Base-by-base conservation (phyloP, 2,113 vertebrate species). In the Erpornis zantholeuca region DNA sequence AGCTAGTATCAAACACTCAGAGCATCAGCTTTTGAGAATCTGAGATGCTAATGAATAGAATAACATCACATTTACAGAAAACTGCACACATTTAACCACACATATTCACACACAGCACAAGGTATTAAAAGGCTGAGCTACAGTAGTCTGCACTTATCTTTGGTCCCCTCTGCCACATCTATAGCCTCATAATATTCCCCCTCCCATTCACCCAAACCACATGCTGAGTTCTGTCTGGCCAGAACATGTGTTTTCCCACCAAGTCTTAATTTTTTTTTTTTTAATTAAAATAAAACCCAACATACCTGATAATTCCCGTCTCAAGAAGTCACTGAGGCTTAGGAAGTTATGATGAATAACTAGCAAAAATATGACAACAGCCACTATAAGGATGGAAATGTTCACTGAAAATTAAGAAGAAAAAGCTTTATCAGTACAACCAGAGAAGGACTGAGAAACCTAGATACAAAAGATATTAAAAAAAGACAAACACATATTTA, bases 341-440 rank as follows among this genome's bases (percentile, higher is more conserved):
- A 99, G 98, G 69, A 99, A 98, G 95, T 99, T 99, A 83, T 98
- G 98, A 75, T 99, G 99, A 85, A 99, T 96, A 94, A 99, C 97
- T 76, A 99, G 97, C 86, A 99, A 96, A 97, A 99, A 99, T 93
- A 99, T 98, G 40, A 98, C 94, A 70, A 98, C 97, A 68, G 98
- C 98, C 90, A 99, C 98, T 76, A 99, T 88, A 50, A 99, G 98
- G 91, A 99, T 98, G 84, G 98, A 69, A 91, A 99, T 98, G 92
- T 99, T 99, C 78, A 99, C 99, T 99, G 98, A 70, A 98, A 98
- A 77, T 80, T 13, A 68, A 68, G 94, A 76, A 80, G 28, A 86
- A 71, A 86, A 61, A 81, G 19, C 21, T 47, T 73, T 9, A 79
- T 97, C 86, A 96, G 4, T 12, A 70, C 27, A 60, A 92, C 15